Evolutionary conservation across 2,888 invertebrate species (phyloP).

Genomic region (Napeogenes sylphis): DNA sequence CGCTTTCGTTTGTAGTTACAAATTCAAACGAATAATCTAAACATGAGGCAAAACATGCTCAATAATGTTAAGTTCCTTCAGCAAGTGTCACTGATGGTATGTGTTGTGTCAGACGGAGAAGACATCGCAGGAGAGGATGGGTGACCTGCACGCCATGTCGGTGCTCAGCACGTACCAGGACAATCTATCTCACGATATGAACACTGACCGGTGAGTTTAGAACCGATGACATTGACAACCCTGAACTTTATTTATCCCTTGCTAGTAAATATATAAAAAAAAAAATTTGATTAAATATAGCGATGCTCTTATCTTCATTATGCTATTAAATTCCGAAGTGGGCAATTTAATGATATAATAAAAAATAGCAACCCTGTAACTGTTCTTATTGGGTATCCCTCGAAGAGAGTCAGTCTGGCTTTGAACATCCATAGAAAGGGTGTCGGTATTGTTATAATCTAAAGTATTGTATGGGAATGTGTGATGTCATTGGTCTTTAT

Average conservation of each 20-base stretch:
- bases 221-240: constrained; percentile 25
- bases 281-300: too few species aligned
- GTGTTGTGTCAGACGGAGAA: constrained; percentile 66
- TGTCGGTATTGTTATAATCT: constrained; percentile 11
- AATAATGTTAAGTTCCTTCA: constrained; percentile 9
- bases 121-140: constrained; percentile 58
- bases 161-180: constrained; percentile 78
- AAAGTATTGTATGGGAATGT: constrained; percentile 16
- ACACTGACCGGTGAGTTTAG: constrained; percentile 76
- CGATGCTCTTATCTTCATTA: too few species aligned
- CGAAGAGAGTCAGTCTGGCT: background rate
- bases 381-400: too few species aligned
- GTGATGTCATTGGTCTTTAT: constrained; percentile 28
- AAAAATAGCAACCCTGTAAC: too few species aligned
- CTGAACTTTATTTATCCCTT: constrained; percentile 12
- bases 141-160: constrained; percentile 77
- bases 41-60: background rate
- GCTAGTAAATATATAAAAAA: too few species aligned
- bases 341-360: too few species aligned
- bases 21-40: background rate
- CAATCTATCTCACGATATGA: constrained; percentile 78
- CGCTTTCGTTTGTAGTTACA: background rate
- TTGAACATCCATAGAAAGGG: background rate
- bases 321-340: too few species aligned
- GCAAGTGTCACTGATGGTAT: constrained; percentile 30